phyloP scores from a whole-genome alignment of 2,888 invertebrate species.

The Hedychridium roseum region DNA sequence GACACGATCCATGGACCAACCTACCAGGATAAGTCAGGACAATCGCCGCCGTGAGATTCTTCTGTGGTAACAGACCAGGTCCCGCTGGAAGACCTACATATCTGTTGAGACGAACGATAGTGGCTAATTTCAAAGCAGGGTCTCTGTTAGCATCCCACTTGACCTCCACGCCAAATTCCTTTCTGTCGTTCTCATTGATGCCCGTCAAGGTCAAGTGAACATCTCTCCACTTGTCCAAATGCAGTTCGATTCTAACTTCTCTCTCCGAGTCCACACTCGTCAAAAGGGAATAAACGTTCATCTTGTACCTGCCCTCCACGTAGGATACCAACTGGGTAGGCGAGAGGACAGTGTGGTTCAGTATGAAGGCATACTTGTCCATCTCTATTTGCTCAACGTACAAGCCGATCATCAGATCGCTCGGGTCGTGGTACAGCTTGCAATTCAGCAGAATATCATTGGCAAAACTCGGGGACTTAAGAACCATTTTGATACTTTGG shows the following conservation, averaged over 20 bases:
- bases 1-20: slow-evolving; percentile 74
- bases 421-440: slow-evolving; percentile 74
- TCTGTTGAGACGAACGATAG: slow-evolving; percentile 71
- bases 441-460: slow-evolving; percentile 73
- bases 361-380: slow-evolving; percentile 73
- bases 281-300: slow-evolving; percentile 74
- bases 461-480: slow-evolving; percentile 77
- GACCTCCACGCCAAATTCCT: slow-evolving; percentile 75
- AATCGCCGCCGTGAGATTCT: slow-evolving; percentile 72
- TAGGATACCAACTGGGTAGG: slow-evolving; percentile 71
- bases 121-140: slow-evolving; percentile 76
- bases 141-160: slow-evolving; percentile 90
- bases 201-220: slow-evolving; percentile 75
- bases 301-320: slow-evolving; percentile 73
- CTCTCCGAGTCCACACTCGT: slow-evolving; percentile 73
- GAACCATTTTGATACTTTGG: slow-evolving; percentile 74
- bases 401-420: slow-evolving; percentile 73
- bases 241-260: slow-evolving; percentile 75
- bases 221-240: slow-evolving; percentile 81
- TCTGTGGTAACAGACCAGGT: slow-evolving; percentile 46
- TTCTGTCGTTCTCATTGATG: slow-evolving; percentile 69
- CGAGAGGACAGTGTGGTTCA: slow-evolving; percentile 71
- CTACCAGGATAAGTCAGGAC: slow-evolving; percentile 80
- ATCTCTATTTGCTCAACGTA: slow-evolving; percentile 72
- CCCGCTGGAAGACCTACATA: background rate